Conservation (phyloP, 2,797 vertebrate species). For the Cyclura pinguis region DNA sequence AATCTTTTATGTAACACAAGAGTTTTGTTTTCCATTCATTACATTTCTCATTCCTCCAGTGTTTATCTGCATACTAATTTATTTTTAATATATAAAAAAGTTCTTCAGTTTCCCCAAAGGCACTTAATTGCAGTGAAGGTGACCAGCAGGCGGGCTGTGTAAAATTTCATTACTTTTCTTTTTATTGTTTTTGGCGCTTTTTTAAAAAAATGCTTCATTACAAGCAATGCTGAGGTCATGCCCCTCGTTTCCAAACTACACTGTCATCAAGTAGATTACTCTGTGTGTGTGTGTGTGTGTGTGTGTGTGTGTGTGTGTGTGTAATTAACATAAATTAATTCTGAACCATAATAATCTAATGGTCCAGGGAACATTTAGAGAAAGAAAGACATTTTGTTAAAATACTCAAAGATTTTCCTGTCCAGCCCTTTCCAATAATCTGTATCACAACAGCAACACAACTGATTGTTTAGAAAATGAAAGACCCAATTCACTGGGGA, state of each 20-base stretch:
- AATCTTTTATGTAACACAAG: not conserved
- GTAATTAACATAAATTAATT: conserved; percentile 59
- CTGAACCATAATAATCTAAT: conserved; percentile 41
- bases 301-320: conserved; percentile 48
- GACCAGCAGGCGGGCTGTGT: conserved; percentile 22
- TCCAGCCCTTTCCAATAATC: not conserved
- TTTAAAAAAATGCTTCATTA: conserved; percentile 30
- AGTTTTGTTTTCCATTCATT: conserved; percentile 32
- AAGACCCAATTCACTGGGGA: not conserved
- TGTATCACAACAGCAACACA: not conserved
- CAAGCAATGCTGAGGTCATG: conserved; percentile 17
- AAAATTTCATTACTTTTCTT: conserved; percentile 44
- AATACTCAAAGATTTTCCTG: not conserved
- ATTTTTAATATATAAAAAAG: conserved; percentile 47
- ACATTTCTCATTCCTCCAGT: conserved; percentile 32
- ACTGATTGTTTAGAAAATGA: not conserved
- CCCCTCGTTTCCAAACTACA: conserved; percentile 7
- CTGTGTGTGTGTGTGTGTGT: conserved; percentile 18
- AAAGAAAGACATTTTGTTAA: not conserved
- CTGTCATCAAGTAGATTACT: conserved; percentile 16
- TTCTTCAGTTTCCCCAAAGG: not conserved
- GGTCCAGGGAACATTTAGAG: conserved; percentile 33
- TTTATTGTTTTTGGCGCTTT: conserved; percentile 37
- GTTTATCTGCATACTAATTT: conserved; percentile 60
- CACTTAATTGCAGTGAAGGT: conserved; percentile 15